phyloP scores from a whole-genome alignment of 2,888 invertebrate genomes.

The Ophraella communa region DNA sequence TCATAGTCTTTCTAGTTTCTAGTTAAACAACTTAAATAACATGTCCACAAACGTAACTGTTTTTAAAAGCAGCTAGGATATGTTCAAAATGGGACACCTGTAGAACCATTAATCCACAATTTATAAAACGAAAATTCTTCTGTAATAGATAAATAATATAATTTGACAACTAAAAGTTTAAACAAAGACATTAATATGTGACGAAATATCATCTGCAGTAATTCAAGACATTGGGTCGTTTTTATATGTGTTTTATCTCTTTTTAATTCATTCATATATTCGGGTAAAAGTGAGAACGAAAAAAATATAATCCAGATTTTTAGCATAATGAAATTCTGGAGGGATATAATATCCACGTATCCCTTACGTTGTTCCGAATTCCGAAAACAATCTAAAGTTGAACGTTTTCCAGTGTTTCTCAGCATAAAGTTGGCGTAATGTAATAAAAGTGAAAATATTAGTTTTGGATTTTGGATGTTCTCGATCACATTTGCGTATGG shows the following conservation, averaged over 20 bases:
- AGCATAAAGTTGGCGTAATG: conserved; percentile 28
- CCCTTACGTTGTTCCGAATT: conserved; percentile 31
- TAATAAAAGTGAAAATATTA: conserved; percentile 29
- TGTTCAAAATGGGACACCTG: too few species aligned
- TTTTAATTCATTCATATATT: conserved; percentile 25
- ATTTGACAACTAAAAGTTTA: too few species aligned
- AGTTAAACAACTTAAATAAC: too few species aligned
- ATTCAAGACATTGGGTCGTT: too few species aligned
- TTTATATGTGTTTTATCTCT: conserved; percentile 13
- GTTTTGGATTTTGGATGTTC: conserved; percentile 16
- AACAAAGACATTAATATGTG: too few species aligned
- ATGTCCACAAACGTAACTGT: too few species aligned
- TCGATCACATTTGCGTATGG: neutral
- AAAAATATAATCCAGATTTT: conserved; percentile 30
- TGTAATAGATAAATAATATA: too few species aligned
- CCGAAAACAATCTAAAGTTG: conserved; percentile 34
- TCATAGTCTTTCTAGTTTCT: too few species aligned
- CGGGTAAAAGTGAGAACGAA: conserved; percentile 12
- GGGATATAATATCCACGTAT: conserved; percentile 23
- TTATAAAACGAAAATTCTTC: too few species aligned
- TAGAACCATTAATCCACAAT: too few species aligned
- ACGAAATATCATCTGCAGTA: neutral
- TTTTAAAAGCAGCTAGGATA: too few species aligned
- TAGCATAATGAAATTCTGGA: conserved; percentile 31
- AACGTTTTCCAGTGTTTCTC: conserved; percentile 30